Percentiles rank a stretch among this genome's conserved stretches.
phyloP scores from a whole-genome alignment of 1,140 invertebrate genomes.

The Pogonus chalceus region DNA sequence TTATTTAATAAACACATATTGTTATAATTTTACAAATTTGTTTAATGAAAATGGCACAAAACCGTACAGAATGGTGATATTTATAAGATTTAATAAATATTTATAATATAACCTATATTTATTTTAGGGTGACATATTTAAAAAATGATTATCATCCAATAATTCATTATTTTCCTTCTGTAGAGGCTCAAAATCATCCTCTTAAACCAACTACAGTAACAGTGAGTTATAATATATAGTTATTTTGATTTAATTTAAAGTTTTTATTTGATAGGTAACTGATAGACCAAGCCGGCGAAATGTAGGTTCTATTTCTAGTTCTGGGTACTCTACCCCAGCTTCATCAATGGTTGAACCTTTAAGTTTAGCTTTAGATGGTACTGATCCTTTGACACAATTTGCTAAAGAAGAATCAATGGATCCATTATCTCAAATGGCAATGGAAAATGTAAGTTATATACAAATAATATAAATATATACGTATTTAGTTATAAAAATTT shows the following conservation, averaged over 20 bases:
- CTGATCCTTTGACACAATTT: constrained; percentile 65
- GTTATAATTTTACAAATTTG: too few species aligned
- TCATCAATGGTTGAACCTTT: constrained; percentile 46
- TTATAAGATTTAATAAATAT: neutral
- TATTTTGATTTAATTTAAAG: constrained; percentile 2
- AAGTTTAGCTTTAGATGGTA: constrained; percentile 51
- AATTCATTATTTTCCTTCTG: constrained; percentile 2
- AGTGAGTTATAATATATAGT: constrained; percentile 9
- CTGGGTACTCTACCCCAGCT: constrained; percentile 37
- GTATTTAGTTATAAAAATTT: constrained; percentile 11
- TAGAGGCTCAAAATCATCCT: constrained; percentile 40
- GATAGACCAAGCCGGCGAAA: constrained; percentile 38
- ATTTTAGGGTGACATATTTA: neutral
- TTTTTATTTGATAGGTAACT: constrained; percentile 26
- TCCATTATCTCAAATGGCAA: constrained; percentile 51
- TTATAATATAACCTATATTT: neutral
- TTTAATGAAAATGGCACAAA: neutral
- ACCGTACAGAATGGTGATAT: neutral
- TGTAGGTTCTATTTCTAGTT: constrained; percentile 38
- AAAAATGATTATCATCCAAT: constrained; percentile 6
- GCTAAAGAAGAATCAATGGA: constrained; percentile 53
- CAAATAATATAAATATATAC: constrained; percentile 10
- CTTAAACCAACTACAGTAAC: constrained; percentile 44
- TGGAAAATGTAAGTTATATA: constrained; percentile 37
- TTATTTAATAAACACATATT: too few species aligned